These are phyloP conservation scores for Varanus salvator DNA, from an alignment of 2,113 vertebrate species.

Conservation along the genomic window DNA sequence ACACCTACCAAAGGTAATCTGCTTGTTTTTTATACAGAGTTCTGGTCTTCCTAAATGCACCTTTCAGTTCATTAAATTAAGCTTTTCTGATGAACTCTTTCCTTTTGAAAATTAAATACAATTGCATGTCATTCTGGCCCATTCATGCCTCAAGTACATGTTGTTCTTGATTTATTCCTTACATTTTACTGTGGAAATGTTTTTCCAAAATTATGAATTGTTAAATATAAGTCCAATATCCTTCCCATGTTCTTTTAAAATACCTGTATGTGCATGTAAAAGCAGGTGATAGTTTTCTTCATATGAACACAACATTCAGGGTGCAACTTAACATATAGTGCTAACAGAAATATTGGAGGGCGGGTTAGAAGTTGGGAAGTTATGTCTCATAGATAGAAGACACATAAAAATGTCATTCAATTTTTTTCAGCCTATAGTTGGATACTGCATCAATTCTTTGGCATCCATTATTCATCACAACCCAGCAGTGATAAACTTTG, in stretches of 20 bases:
- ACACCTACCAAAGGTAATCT: too few species aligned
- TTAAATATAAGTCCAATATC: not conserved
- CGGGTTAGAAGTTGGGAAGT: not conserved
- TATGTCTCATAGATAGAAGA: not conserved
- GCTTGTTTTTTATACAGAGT: not conserved
- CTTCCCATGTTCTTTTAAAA: not conserved
- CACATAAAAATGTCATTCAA: not conserved
- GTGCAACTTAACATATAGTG: not conserved
- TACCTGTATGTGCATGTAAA: not conserved
- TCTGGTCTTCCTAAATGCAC: not conserved
- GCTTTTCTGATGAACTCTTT: not conserved
- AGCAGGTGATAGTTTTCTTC: not conserved
- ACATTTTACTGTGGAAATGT: not conserved
- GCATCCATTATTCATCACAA: not conserved
- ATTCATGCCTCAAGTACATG: not conserved
- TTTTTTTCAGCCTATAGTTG: not conserved
- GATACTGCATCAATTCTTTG: constrained; percentile 15
- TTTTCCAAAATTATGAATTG: not conserved
- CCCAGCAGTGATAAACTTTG: constrained; percentile 44
- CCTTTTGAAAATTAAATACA: not conserved
- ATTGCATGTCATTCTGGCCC: not conserved
- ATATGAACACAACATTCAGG: not conserved
- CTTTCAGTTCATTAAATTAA: not conserved
- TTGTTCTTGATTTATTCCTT: not conserved
- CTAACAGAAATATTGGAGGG: not conserved